Evolutionary conservation across 2,888 invertebrate genomes (phyloP).

Genomic region (Cephonodes hylas): DNA sequence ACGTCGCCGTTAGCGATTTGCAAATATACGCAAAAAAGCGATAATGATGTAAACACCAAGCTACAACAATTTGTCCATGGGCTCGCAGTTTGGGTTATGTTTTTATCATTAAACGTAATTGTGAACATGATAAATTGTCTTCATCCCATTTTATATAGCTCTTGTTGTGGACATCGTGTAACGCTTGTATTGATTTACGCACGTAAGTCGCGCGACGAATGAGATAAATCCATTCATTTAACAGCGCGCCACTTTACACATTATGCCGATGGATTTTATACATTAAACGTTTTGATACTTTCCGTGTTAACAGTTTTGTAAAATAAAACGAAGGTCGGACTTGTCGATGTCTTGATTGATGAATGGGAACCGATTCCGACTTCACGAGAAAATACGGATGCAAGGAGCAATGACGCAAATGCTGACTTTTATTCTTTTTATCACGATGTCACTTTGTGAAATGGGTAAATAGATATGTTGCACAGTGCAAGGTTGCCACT

Average conservation of each 20-base stretch:
- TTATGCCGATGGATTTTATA: slow-evolving; percentile 4
- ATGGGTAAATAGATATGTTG: slow-evolving; percentile 21
- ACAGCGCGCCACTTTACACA: neutral
- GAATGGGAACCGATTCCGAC: neutral
- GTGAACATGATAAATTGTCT: slow-evolving; percentile 34
- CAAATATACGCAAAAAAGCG: slow-evolving; percentile 58
- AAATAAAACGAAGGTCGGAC: slow-evolving; percentile 5
- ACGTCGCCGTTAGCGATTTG: slow-evolving; percentile 60
- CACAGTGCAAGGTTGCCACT: slow-evolving; percentile 24
- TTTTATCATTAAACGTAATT: slow-evolving; percentile 37
- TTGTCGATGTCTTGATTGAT: slow-evolving; percentile 8
- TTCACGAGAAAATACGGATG: neutral
- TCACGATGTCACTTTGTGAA: slow-evolving; percentile 18
- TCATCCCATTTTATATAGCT: slow-evolving; percentile 27
- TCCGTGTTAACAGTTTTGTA: slow-evolving; percentile 7
- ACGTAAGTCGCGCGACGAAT: slow-evolving; percentile 16
- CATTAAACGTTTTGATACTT: neutral
- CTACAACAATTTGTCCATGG: slow-evolving; percentile 44
- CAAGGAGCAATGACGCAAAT: slow-evolving; percentile 13
- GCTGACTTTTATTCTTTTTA: slow-evolving; percentile 23
- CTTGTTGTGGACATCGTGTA: slow-evolving; percentile 21
- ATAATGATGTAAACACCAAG: slow-evolving; percentile 56
- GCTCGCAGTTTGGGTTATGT: slow-evolving; percentile 33
- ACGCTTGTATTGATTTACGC: slow-evolving; percentile 23
- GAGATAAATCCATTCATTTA: neutral